A percentile compares a stretch with the other conserved stretches of the same genome.
These are phyloP conservation scores for Himantopus leucocephalus DNA, from an alignment of 2,113 vertebrate species.

Conservation along the genomic window DNA sequence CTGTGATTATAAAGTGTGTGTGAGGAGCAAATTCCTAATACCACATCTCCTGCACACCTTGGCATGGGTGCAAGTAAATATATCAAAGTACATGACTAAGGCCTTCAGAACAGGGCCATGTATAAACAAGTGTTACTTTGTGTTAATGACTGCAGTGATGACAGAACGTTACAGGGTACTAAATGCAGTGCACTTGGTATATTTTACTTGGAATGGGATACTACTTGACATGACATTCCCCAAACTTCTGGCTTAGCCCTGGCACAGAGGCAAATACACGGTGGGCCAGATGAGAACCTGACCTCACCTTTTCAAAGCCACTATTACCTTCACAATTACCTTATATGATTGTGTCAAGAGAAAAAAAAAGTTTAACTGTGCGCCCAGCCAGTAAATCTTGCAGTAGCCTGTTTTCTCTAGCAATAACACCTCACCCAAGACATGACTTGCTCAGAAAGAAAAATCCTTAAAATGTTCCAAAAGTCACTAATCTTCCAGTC, in stretches of 20 bases:
- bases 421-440: conserved; percentile 14
- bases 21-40: neutral
- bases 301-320: conserved; percentile 41
- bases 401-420: neutral
- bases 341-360: conserved; percentile 6
- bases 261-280: neutral
- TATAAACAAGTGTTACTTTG: conserved; percentile 41
- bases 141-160: conserved; percentile 41
- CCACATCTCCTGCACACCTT: neutral
- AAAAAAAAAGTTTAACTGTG: neutral
- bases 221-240: neutral
- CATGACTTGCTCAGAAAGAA: neutral
- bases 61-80: neutral
- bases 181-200: neutral
- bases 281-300: neutral
- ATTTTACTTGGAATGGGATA: conserved; percentile 57
- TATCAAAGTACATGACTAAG: neutral
- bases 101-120: neutral
- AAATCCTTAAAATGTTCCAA: neutral
- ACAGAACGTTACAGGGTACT: conserved; percentile 34
- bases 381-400: conserved; percentile 27
- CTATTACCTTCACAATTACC: conserved; percentile 10
- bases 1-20: neutral
- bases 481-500: neutral
- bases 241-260: neutral